phyloP scores from a whole-genome alignment of 2,113 vertebrate genomes.

The Chaetura pelagica region DNA sequence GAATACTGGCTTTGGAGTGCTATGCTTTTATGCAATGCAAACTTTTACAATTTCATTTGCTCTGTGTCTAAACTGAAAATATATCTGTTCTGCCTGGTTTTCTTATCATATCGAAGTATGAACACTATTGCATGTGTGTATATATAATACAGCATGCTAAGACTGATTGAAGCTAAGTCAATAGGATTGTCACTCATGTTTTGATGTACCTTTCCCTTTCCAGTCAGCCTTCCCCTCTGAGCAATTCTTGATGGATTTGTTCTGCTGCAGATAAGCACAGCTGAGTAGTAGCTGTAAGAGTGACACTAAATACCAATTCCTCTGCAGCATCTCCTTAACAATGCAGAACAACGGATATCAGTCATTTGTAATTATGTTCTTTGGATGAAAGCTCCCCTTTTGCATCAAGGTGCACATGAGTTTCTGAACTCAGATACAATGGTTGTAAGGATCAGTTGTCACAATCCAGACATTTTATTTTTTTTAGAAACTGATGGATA shows the following conservation, averaged over 20 bases:
- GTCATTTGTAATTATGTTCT: background rate
- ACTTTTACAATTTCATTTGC: background rate
- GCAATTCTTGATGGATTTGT: background rate
- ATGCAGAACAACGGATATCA: background rate
- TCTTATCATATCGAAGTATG: background rate
- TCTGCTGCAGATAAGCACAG: background rate
- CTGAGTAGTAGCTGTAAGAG: background rate
- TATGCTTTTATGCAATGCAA: background rate
- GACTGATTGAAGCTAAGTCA: background rate
- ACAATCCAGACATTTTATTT: background rate
- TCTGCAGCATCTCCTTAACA: background rate
- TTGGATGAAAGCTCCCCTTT: background rate
- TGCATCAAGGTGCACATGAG: background rate
- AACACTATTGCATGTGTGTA: background rate
- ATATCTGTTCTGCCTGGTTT: background rate
- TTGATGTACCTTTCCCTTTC: slow-evolving; percentile 3
- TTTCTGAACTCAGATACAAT: background rate
- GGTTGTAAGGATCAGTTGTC: background rate
- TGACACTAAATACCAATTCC: background rate
- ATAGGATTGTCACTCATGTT: slow-evolving; percentile 15
- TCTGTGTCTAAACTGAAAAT: background rate
- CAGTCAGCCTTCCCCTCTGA: background rate
- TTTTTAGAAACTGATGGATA: background rate
- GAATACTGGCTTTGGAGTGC: background rate
- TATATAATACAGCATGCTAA: background rate